Evolutionary conservation across 1,140 invertebrate genomes (phyloP).

Genomic region (Leptinotarsa undecemlineata): DNA sequence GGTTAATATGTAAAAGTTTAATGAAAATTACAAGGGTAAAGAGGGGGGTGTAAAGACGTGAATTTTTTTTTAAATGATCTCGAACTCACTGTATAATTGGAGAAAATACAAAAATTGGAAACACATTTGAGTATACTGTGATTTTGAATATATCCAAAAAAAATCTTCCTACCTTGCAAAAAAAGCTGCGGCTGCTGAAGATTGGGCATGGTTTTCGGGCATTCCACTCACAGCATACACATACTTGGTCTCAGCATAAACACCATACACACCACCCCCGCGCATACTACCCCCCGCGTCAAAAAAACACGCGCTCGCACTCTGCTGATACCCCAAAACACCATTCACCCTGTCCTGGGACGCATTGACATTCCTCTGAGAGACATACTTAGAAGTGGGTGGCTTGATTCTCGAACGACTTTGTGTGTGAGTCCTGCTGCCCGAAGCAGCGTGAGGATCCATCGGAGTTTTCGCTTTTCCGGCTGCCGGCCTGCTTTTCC

Average conservation of each 20-base stretch:
- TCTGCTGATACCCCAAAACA: constrained; percentile 41
- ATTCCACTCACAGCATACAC: constrained; percentile 54
- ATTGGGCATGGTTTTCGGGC: constrained; percentile 51
- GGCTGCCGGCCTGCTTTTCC: constrained; percentile 32
- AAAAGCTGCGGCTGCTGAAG: constrained; percentile 56
- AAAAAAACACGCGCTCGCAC: constrained; percentile 34
- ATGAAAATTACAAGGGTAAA: no score
- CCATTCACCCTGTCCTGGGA: constrained; percentile 31
- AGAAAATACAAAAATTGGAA: no score
- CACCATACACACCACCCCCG: constrained; percentile 50
- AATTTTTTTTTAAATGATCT: no score
- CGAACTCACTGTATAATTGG: no score
- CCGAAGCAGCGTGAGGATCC: constrained; percentile 27
- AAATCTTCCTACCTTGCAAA: constrained; percentile 54
- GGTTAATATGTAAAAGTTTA: no score
- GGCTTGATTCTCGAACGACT: constrained; percentile 20
- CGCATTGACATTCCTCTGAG: constrained; percentile 4
- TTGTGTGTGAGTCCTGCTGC: constrained; percentile 16
- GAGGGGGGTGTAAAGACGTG: no score
- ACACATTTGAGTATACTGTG: no score
- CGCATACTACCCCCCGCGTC: constrained; percentile 22
- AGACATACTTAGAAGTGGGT: background rate
- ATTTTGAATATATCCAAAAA: background rate
- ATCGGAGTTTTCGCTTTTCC: constrained; percentile 26
- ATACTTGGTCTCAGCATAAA: constrained; percentile 55